Evolutionary conservation across 1,140 invertebrate genomes (phyloP), one percentile per base, ranked within the genome.

Genomic region (Pemphigus obesinymphae): DNA sequence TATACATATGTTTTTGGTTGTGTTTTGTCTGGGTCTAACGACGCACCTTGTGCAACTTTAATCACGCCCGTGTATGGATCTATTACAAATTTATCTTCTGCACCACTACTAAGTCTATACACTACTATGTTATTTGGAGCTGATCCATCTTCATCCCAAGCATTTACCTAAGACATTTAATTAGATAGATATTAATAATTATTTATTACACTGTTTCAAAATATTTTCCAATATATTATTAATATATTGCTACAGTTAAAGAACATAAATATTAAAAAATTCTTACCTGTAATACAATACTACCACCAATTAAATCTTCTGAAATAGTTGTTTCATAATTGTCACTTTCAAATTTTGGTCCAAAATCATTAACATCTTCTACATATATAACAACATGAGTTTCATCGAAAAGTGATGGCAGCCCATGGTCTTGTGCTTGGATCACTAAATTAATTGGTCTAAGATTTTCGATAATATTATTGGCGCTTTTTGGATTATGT

Each of bases 81-180:
- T 13, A 98, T 95, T 0, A 95, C 91, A 87, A 98, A 99, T 88
- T 97, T 98, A 85, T 97, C 96, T 34, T 91, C 91, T 2, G 94
- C 94, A 7, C 96, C 96, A 82, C 90, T 90, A 85, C 93, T 91
- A 66, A 98, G 95, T 83, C 95, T 90, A 86, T 98, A 97, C 6
- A 95, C 93, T 1, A 98, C 88, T 75, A 91, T 90, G 86, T 95
- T 96, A 86, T 97, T 96, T 1, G 95, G 93, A 2, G 92, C 88
- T 1, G 95, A 96, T 1, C 93, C 92, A 87, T 98, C 96, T 2
- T 88, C 90, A 88, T 97, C 96, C 83, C 91, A 90, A 1, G 96
- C 94, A 87, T 91, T 90, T 3, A 96, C 92, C 91, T 92, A 48
- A 1, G 48, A 1, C 13, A 70, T 43, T 43, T 26, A 3, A 70